These are phyloP conservation scores for Ctenopoma multispine DNA, from an alignment of 2,797 vertebrate genomes.

Conservation along the genomic window DNA sequence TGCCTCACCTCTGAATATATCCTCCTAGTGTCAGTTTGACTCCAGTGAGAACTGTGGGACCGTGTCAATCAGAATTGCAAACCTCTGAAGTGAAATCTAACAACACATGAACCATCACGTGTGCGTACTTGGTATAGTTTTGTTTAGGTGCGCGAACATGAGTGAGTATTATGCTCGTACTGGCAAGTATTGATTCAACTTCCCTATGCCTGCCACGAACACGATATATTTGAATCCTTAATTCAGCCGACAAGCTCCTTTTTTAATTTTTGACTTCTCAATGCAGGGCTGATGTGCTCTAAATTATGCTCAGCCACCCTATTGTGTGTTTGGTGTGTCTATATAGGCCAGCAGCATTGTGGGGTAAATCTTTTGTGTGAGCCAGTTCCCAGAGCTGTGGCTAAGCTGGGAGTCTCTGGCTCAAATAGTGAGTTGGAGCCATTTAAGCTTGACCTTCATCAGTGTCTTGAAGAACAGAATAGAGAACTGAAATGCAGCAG, in stretches of 20 bases:
- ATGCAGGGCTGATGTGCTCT: slow-evolving; percentile 47
- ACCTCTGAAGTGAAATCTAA: slow-evolving; percentile 27
- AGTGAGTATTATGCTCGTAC: neutral
- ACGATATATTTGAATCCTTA: slow-evolving; percentile 44
- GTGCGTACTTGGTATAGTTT: neutral
- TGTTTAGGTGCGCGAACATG: slow-evolving; percentile 3
- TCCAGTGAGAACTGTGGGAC: slow-evolving; percentile 3
- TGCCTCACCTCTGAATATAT: slow-evolving; percentile 40
- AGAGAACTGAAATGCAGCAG: slow-evolving; percentile 45
- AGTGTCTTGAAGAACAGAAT: slow-evolving; percentile 62
- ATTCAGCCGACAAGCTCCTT: slow-evolving; percentile 34
- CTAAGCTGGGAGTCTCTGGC: slow-evolving; percentile 64
- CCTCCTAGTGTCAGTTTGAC: slow-evolving; percentile 28
- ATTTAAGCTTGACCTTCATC: slow-evolving; percentile 82
- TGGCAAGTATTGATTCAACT: slow-evolving; percentile 46
- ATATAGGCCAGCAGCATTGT: slow-evolving; percentile 74
- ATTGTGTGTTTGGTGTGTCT: slow-evolving; percentile 68
- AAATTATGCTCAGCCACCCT: slow-evolving; percentile 64
- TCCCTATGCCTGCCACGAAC: neutral
- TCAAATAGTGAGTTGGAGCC: slow-evolving; percentile 58
- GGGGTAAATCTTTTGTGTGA: slow-evolving; percentile 74
- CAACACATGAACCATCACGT: neutral
- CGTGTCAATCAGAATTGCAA: neutral
- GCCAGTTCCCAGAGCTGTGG: slow-evolving; percentile 63
- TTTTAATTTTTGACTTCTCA: slow-evolving; percentile 57